Conservation (phyloP, 2,888 invertebrate species). For the Drosophila engyochracea region DNA sequence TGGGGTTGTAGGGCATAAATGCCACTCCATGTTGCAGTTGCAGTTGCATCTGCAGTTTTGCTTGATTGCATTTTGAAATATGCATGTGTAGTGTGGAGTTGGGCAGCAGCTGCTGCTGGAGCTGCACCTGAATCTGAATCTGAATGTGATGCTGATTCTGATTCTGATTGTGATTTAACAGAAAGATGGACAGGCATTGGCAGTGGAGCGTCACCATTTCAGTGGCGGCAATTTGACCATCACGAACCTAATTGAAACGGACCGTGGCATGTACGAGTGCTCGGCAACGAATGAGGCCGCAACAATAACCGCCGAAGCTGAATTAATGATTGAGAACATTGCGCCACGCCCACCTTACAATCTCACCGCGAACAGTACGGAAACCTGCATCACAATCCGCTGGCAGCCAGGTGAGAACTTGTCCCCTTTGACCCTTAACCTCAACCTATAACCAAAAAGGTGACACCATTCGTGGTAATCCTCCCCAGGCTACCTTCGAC, state of each 20-base stretch:
- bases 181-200: constrained; percentile 91
- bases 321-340: constrained; percentile 93
- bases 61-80: constrained; percentile 75
- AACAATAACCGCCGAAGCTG: constrained; percentile 92
- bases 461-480: not conserved
- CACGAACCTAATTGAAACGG: constrained; percentile 91
- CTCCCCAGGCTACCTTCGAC: constrained; percentile 88
- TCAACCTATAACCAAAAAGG: not conserved
- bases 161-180: constrained; percentile 78
- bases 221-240: constrained; percentile 94
- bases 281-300: constrained; percentile 95
- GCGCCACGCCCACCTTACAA: constrained; percentile 96
- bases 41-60: constrained; percentile 34
- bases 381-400: constrained; percentile 90
- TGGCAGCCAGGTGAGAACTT: constrained; percentile 90
- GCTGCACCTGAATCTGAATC: constrained; percentile 7
- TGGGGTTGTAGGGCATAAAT: not conserved
- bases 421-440: not conserved
- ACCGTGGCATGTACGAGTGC: constrained; percentile 94
- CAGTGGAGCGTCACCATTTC: constrained; percentile 89
- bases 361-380: constrained; percentile 91
- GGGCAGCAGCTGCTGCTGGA: constrained; percentile 2
- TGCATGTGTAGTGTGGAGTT: constrained; percentile 43
- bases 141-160: constrained; percentile 5
- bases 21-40: not conserved